phyloP scores from a whole-genome alignment of 2,888 invertebrate genomes.

The Hirudinaria manillensis region DNA sequence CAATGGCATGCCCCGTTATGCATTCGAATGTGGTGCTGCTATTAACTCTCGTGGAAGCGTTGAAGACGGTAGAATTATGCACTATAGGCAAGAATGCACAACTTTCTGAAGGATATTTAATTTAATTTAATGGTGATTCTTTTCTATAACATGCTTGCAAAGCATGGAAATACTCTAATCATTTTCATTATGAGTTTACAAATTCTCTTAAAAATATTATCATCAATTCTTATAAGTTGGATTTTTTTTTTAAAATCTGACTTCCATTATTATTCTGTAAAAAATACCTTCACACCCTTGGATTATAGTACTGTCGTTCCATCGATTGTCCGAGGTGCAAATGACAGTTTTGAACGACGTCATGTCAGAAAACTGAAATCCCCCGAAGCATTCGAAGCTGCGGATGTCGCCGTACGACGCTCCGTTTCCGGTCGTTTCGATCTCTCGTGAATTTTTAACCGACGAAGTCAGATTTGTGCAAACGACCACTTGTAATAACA shows the following conservation, averaged over 20 bases:
- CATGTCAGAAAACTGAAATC: slow-evolving; percentile 37
- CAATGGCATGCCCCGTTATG: slow-evolving; percentile 28
- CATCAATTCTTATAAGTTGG: background rate
- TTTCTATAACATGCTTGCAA: background rate
- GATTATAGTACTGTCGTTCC: slow-evolving; percentile 28
- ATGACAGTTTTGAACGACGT: slow-evolving; percentile 18
- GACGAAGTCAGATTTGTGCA: slow-evolving; percentile 11
- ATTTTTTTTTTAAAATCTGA: background rate
- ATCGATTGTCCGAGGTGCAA: slow-evolving; percentile 27
- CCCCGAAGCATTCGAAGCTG: slow-evolving; percentile 33
- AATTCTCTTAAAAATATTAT: background rate
- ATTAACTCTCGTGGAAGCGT: slow-evolving; percentile 33
- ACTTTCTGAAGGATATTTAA: slow-evolving; percentile 34
- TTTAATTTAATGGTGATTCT: background rate
- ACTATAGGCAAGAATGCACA: slow-evolving; percentile 37
- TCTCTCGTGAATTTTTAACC: slow-evolving; percentile 24
- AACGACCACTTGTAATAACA: slow-evolving; percentile 27
- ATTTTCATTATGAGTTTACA: background rate
- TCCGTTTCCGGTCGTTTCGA: slow-evolving; percentile 14
- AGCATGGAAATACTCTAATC: background rate
- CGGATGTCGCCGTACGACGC: slow-evolving; percentile 17
- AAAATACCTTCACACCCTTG: slow-evolving; percentile 22
- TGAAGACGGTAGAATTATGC: slow-evolving; percentile 24
- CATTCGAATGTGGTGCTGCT: slow-evolving; percentile 39
- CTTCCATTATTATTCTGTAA: background rate